phyloP scores from a whole-genome alignment of 2,797 vertebrate genomes.

The Notolepis coatsorum region DNA sequence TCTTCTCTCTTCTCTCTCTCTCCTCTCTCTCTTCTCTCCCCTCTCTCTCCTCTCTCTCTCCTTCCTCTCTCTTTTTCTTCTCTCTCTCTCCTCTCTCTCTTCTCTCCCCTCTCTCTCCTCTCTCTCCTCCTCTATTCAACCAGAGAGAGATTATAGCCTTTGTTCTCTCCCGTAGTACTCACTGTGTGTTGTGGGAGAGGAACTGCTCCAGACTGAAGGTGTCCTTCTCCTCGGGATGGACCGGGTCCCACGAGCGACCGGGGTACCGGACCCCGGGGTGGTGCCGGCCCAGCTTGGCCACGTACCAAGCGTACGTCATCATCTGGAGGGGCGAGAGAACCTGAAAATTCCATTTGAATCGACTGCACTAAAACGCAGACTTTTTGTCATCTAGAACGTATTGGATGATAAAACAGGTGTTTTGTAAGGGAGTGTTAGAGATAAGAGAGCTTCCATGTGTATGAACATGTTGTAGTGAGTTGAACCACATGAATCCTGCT shows the following conservation, averaged over 20 bases:
- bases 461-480: neutral
- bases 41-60: neutral
- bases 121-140: neutral
- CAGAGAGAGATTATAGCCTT: no score
- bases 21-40: slow-evolving; percentile 29
- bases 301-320: slow-evolving; percentile 98
- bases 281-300: slow-evolving; percentile 90
- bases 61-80: neutral
- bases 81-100: neutral
- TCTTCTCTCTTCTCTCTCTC: slow-evolving; percentile 40
- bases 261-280: slow-evolving; percentile 89
- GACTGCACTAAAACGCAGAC: neutral
- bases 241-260: slow-evolving; percentile 89
- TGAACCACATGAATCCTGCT: no score
- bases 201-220: slow-evolving; percentile 93
- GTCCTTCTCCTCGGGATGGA: slow-evolving; percentile 72
- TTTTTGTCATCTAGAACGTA: neutral
- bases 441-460: neutral
- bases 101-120: neutral
- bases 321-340: slow-evolving; percentile 78
- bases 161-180: slow-evolving; percentile 71
- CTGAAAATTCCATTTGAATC: neutral
- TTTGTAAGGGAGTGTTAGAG: no score
- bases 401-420: neutral
- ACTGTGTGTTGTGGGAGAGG: slow-evolving; percentile 91